Percentiles rank a stretch among this genome's conserved stretches.
Evolutionary conservation across 2,888 invertebrate genomes (phyloP).

Genomic region (Tiliacea citrago): DNA sequence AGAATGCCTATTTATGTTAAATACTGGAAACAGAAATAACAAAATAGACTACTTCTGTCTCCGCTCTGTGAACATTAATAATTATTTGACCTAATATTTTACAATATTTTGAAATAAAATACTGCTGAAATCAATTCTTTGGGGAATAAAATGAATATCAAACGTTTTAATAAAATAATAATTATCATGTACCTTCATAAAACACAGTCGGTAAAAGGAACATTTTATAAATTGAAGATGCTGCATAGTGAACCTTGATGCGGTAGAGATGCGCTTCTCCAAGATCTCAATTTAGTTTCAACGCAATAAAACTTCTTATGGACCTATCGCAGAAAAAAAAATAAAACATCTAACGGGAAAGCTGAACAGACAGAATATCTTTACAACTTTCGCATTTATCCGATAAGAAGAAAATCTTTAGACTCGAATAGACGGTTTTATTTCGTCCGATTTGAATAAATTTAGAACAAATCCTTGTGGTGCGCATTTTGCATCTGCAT

Average conservation of each 20-base stretch:
- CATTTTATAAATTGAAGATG: slow-evolving; percentile 6
- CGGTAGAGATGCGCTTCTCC: neutral
- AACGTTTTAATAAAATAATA: neutral
- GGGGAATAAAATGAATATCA: neutral
- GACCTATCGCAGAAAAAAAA: neutral
- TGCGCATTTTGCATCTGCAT: slow-evolving; percentile 48
- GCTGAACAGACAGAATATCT: slow-evolving; percentile 17
- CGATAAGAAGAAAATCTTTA: slow-evolving; percentile 17
- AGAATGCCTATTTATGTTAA: too few species aligned
- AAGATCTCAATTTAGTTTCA: slow-evolving; percentile 18
- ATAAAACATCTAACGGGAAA: slow-evolving; percentile 11
- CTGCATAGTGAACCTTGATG: slow-evolving; percentile 23
- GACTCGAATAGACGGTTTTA: slow-evolving; percentile 32
- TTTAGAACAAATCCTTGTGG: slow-evolving; percentile 59
- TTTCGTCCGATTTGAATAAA: slow-evolving; percentile 66
- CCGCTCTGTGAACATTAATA: neutral
- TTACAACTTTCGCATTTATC: slow-evolving; percentile 14
- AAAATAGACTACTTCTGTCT: neutral
- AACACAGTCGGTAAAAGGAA: neutral
- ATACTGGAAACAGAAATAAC: too few species aligned
- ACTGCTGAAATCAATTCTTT: neutral
- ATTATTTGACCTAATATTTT: neutral
- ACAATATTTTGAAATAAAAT: neutral
- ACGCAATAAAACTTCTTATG: slow-evolving; percentile 3
- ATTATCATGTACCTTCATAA: neutral